Base-by-base conservation (phyloP, 1,140 invertebrate genomes). In the Drosophila littoralis region DNA sequence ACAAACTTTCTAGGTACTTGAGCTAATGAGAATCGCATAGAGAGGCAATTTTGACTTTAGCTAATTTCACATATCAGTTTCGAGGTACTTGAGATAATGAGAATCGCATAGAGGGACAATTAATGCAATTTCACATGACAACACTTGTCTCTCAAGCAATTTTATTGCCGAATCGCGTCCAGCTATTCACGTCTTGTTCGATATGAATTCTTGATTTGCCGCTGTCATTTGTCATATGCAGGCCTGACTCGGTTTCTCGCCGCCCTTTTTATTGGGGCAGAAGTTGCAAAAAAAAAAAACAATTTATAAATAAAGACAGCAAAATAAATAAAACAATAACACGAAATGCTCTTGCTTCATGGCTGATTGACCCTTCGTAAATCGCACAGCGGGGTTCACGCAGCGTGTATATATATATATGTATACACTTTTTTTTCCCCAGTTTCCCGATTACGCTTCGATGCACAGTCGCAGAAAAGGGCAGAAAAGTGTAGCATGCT, bases 311-410 rank as follows among this genome's bases (percentile, higher is more conserved):
- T 6, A 40, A 32, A 36, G 55, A 36, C 48, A 32, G 13, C 4
- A 48, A 48, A 43, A 54, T 42, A 17, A 66, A 66, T 43, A 58
- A 68, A 77, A 82, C 79, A 86, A 86, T 88, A 86, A 88, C 81
- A 89, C 77, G 42, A 64, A 71, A 71, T 59, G 67, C 22, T 28
- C 22, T 28, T 28, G 22, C 48, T 69, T 52, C 71, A 69, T 68
- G 71, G 57, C 81, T 50, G 76, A 73, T 75, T 86, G 83, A 86
- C 83, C 84, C 84, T 68, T 86, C 83, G 83, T 86, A 89, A 86
- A 86, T 86, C 83, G 83, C 73, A 46, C 84, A 69, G 73, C 68
- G 65, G 65, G 75, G 38, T 22, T 17, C 43, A 73, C 58, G 46
- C 52, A 35, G 76, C 51, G 83, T 83, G 79, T 28, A 28, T 28